Conservation (phyloP, 2,113 vertebrate genomes). For the Apteryx owenii region DNA sequence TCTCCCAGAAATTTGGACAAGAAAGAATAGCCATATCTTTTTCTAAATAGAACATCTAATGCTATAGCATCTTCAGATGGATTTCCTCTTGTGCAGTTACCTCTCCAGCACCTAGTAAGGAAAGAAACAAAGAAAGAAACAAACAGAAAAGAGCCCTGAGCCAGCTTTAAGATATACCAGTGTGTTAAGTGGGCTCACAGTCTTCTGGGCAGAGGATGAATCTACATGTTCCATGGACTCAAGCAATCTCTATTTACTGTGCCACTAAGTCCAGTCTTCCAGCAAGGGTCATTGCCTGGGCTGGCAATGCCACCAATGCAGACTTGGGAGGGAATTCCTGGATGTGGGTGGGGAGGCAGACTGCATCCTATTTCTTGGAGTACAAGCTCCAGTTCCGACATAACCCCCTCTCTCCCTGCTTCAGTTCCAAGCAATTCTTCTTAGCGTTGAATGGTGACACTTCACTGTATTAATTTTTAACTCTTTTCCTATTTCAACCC, state of each 20-base stretch:
- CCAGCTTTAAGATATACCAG: background rate
- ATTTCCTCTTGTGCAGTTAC: background rate
- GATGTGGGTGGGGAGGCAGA: background rate
- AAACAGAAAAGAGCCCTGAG: background rate
- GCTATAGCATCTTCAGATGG: background rate
- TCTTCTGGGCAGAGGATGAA: background rate
- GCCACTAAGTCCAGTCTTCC: background rate
- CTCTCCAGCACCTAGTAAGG: background rate
- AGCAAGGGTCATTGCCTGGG: background rate
- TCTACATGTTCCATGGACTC: background rate
- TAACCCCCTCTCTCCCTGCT: background rate
- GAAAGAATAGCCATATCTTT: background rate
- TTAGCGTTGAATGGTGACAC: background rate
- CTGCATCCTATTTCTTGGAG: background rate
- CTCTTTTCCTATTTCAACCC: background rate
- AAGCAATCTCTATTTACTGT: background rate
- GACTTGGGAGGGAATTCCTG: background rate
- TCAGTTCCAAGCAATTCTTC: background rate
- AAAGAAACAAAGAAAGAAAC: background rate
- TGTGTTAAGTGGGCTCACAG: background rate
- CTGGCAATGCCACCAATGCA: background rate
- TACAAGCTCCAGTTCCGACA: background rate
- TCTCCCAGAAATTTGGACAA: background rate
- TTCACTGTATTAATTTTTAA: background rate
- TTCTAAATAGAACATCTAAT: background rate